A percentile compares a stretch with the other conserved stretches of the same genome.
Conservation (phyloP, 2,797 vertebrate species). For the Zalophus californianus region DNA sequence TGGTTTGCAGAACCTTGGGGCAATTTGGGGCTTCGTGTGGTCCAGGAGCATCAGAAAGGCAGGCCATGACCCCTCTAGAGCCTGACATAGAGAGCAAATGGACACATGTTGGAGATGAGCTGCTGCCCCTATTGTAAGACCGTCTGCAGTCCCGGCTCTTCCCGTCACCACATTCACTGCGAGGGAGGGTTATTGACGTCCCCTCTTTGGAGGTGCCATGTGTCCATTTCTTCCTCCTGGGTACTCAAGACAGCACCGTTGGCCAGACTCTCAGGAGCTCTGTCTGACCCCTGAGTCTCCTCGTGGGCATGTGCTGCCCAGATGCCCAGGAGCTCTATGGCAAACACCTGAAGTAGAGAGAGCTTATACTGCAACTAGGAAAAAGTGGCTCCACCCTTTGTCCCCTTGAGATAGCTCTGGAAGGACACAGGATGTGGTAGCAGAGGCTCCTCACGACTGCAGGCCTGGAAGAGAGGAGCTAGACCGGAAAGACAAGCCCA, state of each 20-base stretch:
- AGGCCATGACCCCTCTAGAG: not conserved
- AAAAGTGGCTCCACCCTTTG: not conserved
- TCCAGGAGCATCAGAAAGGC: not conserved
- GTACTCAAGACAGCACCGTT: accelerated
- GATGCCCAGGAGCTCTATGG: not conserved
- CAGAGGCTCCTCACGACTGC: not conserved
- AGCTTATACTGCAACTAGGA: not conserved
- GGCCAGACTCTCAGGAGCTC: not conserved
- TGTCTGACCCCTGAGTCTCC: not conserved
- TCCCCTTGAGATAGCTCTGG: not conserved
- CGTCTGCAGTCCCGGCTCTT: not conserved
- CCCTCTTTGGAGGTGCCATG: not conserved
- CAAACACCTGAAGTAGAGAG: not conserved
- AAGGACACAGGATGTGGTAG: not conserved
- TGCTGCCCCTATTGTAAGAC: too few species aligned
- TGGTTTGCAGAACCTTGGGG: not conserved
- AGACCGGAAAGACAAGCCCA: not conserved
- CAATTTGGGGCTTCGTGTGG: accelerated
- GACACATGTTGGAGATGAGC: not conserved
- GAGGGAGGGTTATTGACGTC: not conserved
- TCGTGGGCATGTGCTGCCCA: not conserved
- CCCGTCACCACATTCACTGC: not conserved
- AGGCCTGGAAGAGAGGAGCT: not conserved
- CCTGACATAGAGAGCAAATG: not conserved
- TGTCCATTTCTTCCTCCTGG: not conserved